A percentile compares a stretch with the other conserved stretches of the same genome.
Evolutionary conservation across 2,888 invertebrate species (phyloP).

Genomic region (Cantharis rustica): DNA sequence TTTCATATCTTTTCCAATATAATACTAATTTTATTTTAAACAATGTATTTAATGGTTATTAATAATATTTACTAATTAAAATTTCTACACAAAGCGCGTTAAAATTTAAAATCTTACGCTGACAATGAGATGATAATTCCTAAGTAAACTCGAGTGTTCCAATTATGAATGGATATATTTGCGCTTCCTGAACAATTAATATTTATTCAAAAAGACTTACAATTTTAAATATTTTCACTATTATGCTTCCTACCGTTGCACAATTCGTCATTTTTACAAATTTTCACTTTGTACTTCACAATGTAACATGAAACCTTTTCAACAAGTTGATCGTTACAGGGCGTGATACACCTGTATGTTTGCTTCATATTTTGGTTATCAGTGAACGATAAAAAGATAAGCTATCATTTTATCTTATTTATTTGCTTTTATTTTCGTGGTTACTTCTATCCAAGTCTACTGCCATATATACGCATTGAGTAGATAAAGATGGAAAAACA

Average conservation of each 20-base stretch:
- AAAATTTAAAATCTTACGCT: not conserved
- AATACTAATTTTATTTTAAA: not conserved
- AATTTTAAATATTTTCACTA: slow-evolving; percentile 81
- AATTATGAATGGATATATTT: not conserved
- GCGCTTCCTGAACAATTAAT: not conserved
- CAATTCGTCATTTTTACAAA: slow-evolving; percentile 73
- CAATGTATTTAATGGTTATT: not conserved
- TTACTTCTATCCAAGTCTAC: not conserved
- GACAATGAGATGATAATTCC: not conserved
- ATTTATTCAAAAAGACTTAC: slow-evolving; percentile 63
- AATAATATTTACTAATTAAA: not conserved
- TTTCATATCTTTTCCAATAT: not conserved
- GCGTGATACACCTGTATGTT: slow-evolving; percentile 26
- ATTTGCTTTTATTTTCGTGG: not conserved
- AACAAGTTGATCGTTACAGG: not conserved
- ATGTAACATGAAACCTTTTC: not conserved
- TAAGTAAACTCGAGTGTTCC: not conserved
- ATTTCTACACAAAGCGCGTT: not conserved
- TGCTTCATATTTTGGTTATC: slow-evolving; percentile 15
- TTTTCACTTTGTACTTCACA: not conserved
- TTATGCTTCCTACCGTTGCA: slow-evolving; percentile 79
- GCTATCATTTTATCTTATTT: slow-evolving; percentile 10
- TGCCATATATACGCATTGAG: not conserved
- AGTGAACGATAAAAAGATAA: slow-evolving; percentile 22
- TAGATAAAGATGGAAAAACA: not conserved